phyloP scores from a whole-genome alignment of 2,888 invertebrate species.

The Tipula helvola region DNA sequence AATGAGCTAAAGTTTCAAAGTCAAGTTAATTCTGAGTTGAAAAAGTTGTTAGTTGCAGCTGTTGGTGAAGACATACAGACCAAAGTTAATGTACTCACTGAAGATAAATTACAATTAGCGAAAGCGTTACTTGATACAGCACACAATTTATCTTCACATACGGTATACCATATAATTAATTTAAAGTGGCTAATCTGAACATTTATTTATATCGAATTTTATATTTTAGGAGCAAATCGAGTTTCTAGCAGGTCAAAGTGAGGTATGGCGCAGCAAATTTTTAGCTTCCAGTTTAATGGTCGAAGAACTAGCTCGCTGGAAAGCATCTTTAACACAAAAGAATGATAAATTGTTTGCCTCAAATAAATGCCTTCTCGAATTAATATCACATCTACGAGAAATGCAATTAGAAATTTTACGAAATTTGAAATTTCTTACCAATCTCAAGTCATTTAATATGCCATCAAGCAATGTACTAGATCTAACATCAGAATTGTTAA shows the following conservation, averaged over 20 bases:
- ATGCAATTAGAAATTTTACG: conserved; percentile 32
- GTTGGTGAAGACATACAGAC: conserved; percentile 89
- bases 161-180: conserved; percentile 32
- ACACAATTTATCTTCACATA: conserved; percentile 73
- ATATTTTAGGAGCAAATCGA: conserved; percentile 67
- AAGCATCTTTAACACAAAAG: conserved; percentile 57
- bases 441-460: conserved; percentile 30
- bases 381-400: conserved; percentile 33
- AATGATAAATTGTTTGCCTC: conserved; percentile 31
- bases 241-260: conserved; percentile 84
- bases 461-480: conserved; percentile 31
- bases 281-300: conserved; percentile 89
- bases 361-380: conserved; percentile 28
- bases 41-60: conserved; percentile 84
- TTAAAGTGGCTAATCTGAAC: background rate
- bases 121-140: conserved; percentile 74
- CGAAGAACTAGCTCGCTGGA: conserved; percentile 81
- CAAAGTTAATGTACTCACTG: conserved; percentile 78
- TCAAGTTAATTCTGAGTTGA: conserved; percentile 84
- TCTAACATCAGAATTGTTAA: conserved; percentile 32
- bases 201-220: conserved; percentile 5
- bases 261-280: conserved; percentile 95
- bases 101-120: conserved; percentile 83
- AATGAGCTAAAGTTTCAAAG: conserved; percentile 77
- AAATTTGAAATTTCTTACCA: conserved; percentile 32